Conservation (phyloP, 2,888 invertebrate species). For the Eustalomyia histrio region DNA sequence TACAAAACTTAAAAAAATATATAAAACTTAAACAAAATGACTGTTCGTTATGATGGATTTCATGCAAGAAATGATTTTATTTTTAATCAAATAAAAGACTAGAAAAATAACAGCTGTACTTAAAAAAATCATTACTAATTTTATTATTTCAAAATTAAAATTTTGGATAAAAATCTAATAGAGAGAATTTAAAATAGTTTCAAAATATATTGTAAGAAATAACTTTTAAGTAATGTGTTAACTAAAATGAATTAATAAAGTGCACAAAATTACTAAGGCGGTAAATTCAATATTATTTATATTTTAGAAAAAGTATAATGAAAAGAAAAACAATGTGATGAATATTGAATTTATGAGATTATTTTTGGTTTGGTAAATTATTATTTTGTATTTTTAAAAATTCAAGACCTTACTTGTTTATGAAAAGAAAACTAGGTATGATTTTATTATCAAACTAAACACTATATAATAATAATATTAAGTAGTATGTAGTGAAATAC, state of each 20-base stretch:
- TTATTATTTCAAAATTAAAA: constrained; percentile 14
- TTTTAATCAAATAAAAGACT: constrained; percentile 28
- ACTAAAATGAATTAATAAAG: constrained; percentile 55
- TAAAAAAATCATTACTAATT: constrained; percentile 44
- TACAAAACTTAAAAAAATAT: constrained; percentile 17
- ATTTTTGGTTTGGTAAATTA: constrained; percentile 12
- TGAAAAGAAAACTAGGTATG: constrained; percentile 9
- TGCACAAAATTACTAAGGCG: constrained; percentile 55
- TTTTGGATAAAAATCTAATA: constrained; percentile 42
- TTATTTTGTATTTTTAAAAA: constrained; percentile 18
- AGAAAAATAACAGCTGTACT: constrained; percentile 45
- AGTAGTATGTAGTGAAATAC: constrained; percentile 40
- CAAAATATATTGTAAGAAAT: constrained; percentile 24
- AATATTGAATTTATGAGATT: constrained; percentile 41
- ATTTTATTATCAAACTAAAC: constrained; percentile 46
- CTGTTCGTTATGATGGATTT: constrained; percentile 37
- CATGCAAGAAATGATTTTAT: constrained; percentile 51
- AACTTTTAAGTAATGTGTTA: constrained; percentile 47
- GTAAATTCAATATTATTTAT: constrained; percentile 15
- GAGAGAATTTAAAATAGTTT: constrained; percentile 44
- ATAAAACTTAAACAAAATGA: constrained; percentile 13
- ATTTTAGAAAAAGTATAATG: constrained; percentile 13
- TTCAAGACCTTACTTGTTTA: neutral
- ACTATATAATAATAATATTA: constrained; percentile 43
- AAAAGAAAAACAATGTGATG: constrained; percentile 24